Base-by-base conservation (phyloP, 2,888 invertebrate species). In the Chrysina gloriosa region DNA sequence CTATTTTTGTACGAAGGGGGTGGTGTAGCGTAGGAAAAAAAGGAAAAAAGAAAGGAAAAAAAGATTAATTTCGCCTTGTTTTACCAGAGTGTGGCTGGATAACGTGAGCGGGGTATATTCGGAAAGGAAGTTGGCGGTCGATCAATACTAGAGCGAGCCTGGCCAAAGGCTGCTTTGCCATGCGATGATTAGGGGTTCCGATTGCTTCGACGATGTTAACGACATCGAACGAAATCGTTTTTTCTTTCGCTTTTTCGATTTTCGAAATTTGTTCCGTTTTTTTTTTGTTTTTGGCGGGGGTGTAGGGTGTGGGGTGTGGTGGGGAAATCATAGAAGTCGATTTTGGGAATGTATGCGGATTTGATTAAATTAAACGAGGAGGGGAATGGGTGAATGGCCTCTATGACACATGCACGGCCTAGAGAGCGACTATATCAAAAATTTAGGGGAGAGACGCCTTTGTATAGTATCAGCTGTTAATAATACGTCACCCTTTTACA, bases 111-210 rank as follows among this genome's bases (percentile, higher is more conserved):
- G 71, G 70, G 71, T 70, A 65, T 16, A 65, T 21, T 42, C 71
- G 69, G n/a, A n/a, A n/a, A n/a, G 79, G 79, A 77, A 78, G 80
- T 77, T 72, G 74, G 75, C 75, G 70, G 68, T 65, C 76, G 80
- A 82, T 82, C 82, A 82, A 82, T 82, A 82, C 82, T 75, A 78
- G 75, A 77, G 74, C 75, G 76, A 76, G 80, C 81, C 81, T 78
- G 79, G 82, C 77, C 78, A 79, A 77, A 79, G 79, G 79, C 75
- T 77, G n/a, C n/a, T n/a, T n/a, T n/a, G n/a, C n/a, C n/a, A n/a
- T n/a, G n/a, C n/a, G 74, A 23, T 7, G 27, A 58, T 58, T 58
- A 14, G 11, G n/a, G n/a, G 42, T 14, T 52, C 71, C 69, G 70
- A 72, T 72, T 69, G 68, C 69, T 58, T 58, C 52, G n/a, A n/a